Base-by-base conservation (phyloP, 1,140 invertebrate species). In the Pemphigus obesinymphae region DNA sequence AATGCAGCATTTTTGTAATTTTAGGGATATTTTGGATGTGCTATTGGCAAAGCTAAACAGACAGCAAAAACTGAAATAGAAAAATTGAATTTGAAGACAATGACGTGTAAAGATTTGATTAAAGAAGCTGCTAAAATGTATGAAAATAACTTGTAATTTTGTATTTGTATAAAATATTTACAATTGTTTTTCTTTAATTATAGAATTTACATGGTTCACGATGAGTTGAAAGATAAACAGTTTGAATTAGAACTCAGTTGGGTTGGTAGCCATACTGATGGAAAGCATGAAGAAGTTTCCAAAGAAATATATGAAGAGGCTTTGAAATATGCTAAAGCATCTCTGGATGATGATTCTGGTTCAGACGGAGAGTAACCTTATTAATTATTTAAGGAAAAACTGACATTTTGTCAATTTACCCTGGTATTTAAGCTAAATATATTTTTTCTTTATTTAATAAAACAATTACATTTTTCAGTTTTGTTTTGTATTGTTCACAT, bases 41-140 rank as follows among this genome's bases (percentile, higher is more conserved):
- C 98, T 48, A 91, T 94, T 84, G 98, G 98, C 5, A 99, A 99
- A 90, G 97, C 97, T 11, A 98, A 98, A 87, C 98, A 99, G 87
- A 93, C 96, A 81, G 98, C 98, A 7, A 99, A 99, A 90, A 99
- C 98, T 43, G 98, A 99, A 90, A 98, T 99, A 86, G 98, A 99
- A 88, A 99, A 99, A 87, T 87, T 99, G 2, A 97, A 97, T 86
- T 88, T 97, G 61, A 89, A 91, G 37, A 93, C 96, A 81, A 91
- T 98, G 91, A 90, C 92, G 17, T 94, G 92, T 81, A 91, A 91
- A 83, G 95, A 98, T 82, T 88, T 99, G 37, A 92, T 97, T 0
- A 97, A 97, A 87, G 96, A 98, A 90, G 96, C 96, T 82, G 96
- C 96, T 37, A 94, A 95, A 89, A 98, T 99, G 94, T 96, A 90